Evolutionary conservation across 2,113 vertebrate species (phyloP), one percentile per base, ranked within the genome.

Genomic region (Trichechus manatus): DNA sequence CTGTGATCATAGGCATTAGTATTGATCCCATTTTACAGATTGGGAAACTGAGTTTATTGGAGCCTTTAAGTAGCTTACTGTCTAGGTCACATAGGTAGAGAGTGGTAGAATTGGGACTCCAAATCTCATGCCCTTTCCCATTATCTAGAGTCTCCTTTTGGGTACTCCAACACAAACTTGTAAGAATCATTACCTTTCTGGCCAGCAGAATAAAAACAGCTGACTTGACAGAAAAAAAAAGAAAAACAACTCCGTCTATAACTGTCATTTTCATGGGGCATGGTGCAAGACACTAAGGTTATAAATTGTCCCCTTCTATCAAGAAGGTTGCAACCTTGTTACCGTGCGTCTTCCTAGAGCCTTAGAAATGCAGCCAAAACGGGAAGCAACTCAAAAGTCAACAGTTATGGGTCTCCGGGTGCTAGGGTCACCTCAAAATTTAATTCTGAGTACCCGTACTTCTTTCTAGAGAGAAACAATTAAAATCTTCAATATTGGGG

Each of bases 251-350:
- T 19, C 23, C 39, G 59, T 59, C 47, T 23, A 6, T 20, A 25
- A 74, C 39, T 6, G 42, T 17, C 93, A 14, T 4, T 0, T 66
- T 59, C 23, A 63, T 27, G 39, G 23, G 11, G 44, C 19, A 31
- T 5, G 27, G 15, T 56, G 25, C 53, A 23, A 44, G 66, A n/a
- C 31, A 39, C n/a, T 2, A n/a, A n/a, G 0, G 23, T 14, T 33
- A 31, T 13, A 53, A 23, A 33, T 3, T 1, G 59, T 25, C 23
- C 0, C 9, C 19, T 29, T 87, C n/a, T n/a, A 15, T 66, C 2
- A 7, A 25, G 29, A 20, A 0, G 2, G 14, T 1, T 23, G 72
- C 1, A 0, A 2, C 0, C 10, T 20, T 1, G 10, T 0, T 1
- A 25, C 74, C 80, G 29, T 72, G 39, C 0, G 6, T 22, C 1